Conservation (phyloP, 2,113 vertebrate species). For the Leptodactylus fuscus region DNA sequence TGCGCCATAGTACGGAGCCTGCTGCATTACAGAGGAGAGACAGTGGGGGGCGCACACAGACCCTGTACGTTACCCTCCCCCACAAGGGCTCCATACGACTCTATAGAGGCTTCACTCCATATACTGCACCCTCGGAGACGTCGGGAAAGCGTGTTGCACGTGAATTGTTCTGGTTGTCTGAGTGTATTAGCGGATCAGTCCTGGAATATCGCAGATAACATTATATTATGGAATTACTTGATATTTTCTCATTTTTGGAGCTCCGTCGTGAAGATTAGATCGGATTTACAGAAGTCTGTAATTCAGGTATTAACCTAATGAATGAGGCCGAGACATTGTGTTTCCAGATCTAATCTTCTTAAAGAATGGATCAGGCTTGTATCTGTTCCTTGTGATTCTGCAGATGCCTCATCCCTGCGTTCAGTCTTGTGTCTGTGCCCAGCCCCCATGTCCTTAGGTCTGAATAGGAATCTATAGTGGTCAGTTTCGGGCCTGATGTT, state of each 20-base stretch:
- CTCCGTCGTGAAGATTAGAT: background rate
- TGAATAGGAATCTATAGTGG: background rate
- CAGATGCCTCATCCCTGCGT: background rate
- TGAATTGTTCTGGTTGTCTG: no score
- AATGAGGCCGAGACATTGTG: background rate
- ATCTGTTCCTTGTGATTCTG: background rate
- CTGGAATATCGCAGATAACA: background rate
- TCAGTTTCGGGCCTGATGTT: background rate
- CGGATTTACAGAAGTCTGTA: background rate
- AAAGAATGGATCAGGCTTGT: background rate
- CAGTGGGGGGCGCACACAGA: no score
- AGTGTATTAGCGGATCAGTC: background rate
- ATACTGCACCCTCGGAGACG: no score
- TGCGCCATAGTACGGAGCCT: no score
- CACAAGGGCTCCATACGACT: no score
- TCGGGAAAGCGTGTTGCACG: no score
- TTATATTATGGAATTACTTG: background rate
- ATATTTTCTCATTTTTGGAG: background rate
- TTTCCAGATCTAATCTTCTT: background rate
- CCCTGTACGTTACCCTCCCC: no score
- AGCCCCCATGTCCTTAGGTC: background rate
- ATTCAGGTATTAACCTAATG: conserved; percentile 10
- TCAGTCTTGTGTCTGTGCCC: no score
- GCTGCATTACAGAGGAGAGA: no score
- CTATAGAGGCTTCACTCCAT: no score